A percentile compares a stretch with the other conserved stretches of the same genome.
Evolutionary conservation across 1,140 invertebrate species (phyloP).

Genomic region (Drosophila asahinai): DNA sequence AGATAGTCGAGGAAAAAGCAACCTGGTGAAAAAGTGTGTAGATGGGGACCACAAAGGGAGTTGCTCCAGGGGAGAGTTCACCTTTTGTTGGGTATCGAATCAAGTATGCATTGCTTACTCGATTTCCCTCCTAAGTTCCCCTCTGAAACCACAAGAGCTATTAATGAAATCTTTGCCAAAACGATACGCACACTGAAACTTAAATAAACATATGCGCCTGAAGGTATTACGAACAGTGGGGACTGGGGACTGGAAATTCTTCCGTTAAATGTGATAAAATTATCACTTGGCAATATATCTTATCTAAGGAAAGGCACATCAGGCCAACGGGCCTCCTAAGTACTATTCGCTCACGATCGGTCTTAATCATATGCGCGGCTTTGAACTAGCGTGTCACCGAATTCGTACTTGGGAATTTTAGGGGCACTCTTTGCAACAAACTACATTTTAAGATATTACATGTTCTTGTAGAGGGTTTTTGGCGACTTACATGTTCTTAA

Average conservation of each 20-base stretch:
- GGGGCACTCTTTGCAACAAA: neutral
- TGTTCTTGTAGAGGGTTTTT: too few species aligned
- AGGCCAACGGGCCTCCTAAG: neutral
- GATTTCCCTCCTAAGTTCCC: constrained; percentile 14
- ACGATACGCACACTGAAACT: constrained; percentile 52
- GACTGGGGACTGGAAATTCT: neutral
- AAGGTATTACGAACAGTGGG: constrained; percentile 9
- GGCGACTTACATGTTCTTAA: too few species aligned
- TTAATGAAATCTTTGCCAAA: constrained; percentile 79
- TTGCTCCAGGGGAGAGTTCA: constrained; percentile 9
- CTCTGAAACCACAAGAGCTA: constrained; percentile 56
- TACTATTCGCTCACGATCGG: too few species aligned
- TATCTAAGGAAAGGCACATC: too few species aligned
- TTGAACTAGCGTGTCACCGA: too few species aligned
- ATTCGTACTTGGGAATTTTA: constrained; percentile 2
- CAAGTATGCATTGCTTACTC: constrained; percentile 55
- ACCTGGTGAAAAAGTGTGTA: constrained; percentile 7
- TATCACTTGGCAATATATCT: neutral
- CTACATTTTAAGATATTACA: too few species aligned
- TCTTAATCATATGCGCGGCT: neutral
- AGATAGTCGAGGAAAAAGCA: constrained; percentile 9
- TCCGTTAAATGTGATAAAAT: neutral
- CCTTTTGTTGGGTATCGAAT: constrained; percentile 66
- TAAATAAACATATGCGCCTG: constrained; percentile 35
- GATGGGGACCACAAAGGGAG: neutral